Conservation (phyloP, 2,888 invertebrate species). For the Lepidocyrtoides sp. region DNA sequence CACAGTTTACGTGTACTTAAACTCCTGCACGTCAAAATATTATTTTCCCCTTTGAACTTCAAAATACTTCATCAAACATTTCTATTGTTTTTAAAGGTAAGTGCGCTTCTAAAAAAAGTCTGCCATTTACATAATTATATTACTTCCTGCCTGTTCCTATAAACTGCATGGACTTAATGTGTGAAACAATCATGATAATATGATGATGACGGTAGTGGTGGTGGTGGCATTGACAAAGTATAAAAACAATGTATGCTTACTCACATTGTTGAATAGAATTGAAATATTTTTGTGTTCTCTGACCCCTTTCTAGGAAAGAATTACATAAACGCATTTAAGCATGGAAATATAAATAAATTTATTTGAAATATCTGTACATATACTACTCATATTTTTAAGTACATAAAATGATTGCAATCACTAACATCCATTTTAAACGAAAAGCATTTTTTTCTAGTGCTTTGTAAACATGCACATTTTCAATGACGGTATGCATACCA, state of each 20-base stretch:
- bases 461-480: neutral
- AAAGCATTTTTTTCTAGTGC: neutral
- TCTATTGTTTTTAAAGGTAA: conserved; percentile 17
- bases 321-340: neutral
- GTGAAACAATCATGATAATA: neutral
- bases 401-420: neutral
- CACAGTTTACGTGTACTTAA: too few relatives aligned
- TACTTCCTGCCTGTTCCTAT: neutral
- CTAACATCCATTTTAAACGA: neutral
- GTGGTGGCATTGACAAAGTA: too few relatives aligned
- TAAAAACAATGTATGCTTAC: too few relatives aligned
- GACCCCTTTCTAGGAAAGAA: neutral
- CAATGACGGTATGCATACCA: neutral
- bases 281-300: neutral
- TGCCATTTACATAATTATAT: neutral
- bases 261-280: too few relatives aligned
- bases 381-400: too few relatives aligned
- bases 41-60: conserved; percentile 6
- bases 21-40: too few relatives aligned
- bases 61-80: conserved; percentile 18
- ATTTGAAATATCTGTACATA: too few relatives aligned
- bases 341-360: too few relatives aligned
- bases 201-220: neutral
- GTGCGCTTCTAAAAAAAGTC: neutral
- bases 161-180: neutral